phyloP scores from a whole-genome alignment of 2,113 vertebrate genomes.

The Theristicus caerulescens region DNA sequence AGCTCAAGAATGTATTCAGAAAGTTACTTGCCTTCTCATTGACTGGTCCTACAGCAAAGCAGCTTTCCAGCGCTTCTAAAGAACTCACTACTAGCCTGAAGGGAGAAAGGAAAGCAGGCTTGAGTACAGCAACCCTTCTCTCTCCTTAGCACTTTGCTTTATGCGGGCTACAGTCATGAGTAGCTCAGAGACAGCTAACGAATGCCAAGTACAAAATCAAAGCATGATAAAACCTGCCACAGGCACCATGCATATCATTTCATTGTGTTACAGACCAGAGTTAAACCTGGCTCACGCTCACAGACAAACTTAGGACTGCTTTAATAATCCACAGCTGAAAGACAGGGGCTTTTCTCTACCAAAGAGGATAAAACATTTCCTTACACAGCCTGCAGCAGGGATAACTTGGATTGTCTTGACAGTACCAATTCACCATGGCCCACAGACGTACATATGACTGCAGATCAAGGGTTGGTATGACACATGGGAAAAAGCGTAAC shows the following conservation, averaged over 20 bases:
- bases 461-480: constrained; percentile 62
- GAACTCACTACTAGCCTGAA: constrained; percentile 97
- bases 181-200: constrained; percentile 71
- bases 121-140: constrained; percentile 68
- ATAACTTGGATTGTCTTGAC: constrained; percentile 75
- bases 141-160: constrained; percentile 61
- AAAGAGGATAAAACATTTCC: constrained; percentile 75
- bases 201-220: constrained; percentile 77
- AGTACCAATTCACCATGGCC: constrained; percentile 68
- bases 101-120: constrained; percentile 74
- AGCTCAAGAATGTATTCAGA: constrained; percentile 67
- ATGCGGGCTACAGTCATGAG: constrained; percentile 50
- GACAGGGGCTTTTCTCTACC: constrained; percentile 72
- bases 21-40: constrained; percentile 90
- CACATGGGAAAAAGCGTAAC: constrained; percentile 59
- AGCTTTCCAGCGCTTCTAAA: constrained; percentile 97
- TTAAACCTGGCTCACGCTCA: constrained; percentile 74
- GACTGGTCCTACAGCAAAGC: constrained; percentile 93
- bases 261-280: constrained; percentile 72
- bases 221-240: constrained; percentile 77
- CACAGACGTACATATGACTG: constrained; percentile 60
- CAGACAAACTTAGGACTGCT: constrained; percentile 76
- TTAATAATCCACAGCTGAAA: constrained; percentile 76
- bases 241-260: constrained; percentile 72
- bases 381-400: constrained; percentile 76